A percentile compares a stretch with the other conserved stretches of the same genome.
These are phyloP conservation scores for Poecilia latipinna DNA, from an alignment of 2,113 vertebrate species.

Conservation along the genomic window DNA sequence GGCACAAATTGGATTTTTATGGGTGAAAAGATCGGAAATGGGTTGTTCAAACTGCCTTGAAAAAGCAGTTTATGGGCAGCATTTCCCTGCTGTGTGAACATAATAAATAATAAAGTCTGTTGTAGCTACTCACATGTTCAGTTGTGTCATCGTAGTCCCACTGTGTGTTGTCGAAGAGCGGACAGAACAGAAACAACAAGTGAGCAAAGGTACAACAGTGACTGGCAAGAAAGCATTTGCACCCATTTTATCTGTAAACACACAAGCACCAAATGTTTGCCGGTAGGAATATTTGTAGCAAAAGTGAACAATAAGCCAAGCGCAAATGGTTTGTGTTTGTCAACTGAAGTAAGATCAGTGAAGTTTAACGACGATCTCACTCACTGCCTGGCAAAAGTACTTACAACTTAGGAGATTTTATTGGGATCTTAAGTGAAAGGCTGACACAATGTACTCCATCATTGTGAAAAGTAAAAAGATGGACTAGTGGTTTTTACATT, in stretches of 20 bases:
- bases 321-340: neutral
- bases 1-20: too few relatives aligned
- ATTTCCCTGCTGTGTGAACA: too few relatives aligned
- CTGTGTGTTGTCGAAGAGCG: slow-evolving; percentile 82
- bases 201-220: slow-evolving; percentile 44
- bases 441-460: neutral
- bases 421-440: neutral
- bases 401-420: neutral
- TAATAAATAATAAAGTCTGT: too few relatives aligned
- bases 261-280: slow-evolving; percentile 13
- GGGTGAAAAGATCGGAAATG: too few relatives aligned
- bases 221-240: slow-evolving; percentile 9
- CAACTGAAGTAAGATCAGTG: neutral
- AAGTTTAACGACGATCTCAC: neutral
- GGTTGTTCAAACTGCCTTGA: too few relatives aligned
- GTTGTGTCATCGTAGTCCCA: slow-evolving; percentile 99
- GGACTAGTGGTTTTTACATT: neutral
- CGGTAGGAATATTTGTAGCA: neutral
- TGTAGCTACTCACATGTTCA: slow-evolving; percentile 92
- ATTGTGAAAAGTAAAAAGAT: neutral
- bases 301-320: neutral
- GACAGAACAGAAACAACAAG: slow-evolving; percentile 79
- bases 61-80: too few relatives aligned
- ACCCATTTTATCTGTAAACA: neutral
- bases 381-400: neutral